Percentiles rank a stretch among this genome's conserved stretches.
Conservation (phyloP, 2,113 vertebrate species). For the Taxidea taxus region DNA sequence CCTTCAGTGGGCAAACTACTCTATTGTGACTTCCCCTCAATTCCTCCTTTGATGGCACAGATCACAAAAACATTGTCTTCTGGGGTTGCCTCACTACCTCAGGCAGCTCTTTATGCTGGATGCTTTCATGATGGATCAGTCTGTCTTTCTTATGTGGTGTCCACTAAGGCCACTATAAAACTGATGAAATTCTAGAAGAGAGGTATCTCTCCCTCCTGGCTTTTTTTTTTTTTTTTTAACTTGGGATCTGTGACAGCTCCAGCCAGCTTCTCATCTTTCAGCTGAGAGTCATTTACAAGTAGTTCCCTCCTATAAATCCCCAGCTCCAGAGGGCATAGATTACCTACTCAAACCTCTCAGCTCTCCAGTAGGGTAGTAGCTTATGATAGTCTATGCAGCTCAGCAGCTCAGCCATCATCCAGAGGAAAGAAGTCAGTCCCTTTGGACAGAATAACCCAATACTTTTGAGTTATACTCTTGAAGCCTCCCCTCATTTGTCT, state of each 20-base stretch:
- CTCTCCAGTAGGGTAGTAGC: not conserved
- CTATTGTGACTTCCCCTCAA: not conserved
- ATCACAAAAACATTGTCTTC: not conserved
- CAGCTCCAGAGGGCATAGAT: not conserved
- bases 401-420: not conserved
- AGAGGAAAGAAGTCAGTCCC: not conserved
- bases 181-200: not conserved
- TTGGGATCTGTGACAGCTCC: rapidly evolving
- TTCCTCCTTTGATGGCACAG: not conserved
- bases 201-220: not conserved
- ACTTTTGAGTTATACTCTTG: not conserved
- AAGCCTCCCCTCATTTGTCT: not conserved
- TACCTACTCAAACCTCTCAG: not conserved
- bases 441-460: not conserved
- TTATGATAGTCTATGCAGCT: not conserved
- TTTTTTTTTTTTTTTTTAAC: not conserved
- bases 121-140: not conserved
- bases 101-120: not conserved
- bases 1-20: not conserved
- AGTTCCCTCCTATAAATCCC: not conserved
- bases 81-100: not conserved
- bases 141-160: not conserved
- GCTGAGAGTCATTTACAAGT: not conserved
- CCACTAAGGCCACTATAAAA: not conserved
- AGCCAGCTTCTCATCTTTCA: not conserved